phyloP scores from a whole-genome alignment of 2,113 vertebrate species.

The Nothocercus julius region DNA sequence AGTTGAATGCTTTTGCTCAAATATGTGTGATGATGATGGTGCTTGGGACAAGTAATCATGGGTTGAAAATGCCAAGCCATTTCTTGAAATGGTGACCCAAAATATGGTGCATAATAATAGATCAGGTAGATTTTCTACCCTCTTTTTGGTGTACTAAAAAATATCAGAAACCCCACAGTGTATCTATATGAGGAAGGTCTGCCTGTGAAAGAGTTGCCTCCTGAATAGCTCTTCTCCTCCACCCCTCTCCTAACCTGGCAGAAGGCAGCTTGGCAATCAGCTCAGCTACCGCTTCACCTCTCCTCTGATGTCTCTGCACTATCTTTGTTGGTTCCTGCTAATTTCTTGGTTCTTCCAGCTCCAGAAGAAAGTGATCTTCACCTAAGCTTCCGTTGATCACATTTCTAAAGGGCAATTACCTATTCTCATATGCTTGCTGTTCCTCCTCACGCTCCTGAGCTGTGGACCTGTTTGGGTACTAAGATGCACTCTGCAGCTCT shows the following conservation, averaged over 20 bases:
- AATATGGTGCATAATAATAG: not conserved
- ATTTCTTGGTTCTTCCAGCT: slow-evolving; percentile 63
- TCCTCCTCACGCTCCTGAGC: not conserved
- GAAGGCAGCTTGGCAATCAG: slow-evolving; percentile 6
- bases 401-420: slow-evolving; percentile 42
- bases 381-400: slow-evolving; percentile 50
- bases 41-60: not conserved
- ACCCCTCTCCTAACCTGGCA: not conserved
- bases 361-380: slow-evolving; percentile 57
- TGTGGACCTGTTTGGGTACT: not conserved
- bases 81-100: not conserved
- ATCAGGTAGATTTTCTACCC: not conserved
- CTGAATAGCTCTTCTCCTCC: not conserved
- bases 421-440: slow-evolving; percentile 25
- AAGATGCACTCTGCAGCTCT: not conserved
- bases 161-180: accelerated
- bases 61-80: not conserved
- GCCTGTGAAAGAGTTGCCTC: not conserved
- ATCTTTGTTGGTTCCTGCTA: slow-evolving; percentile 46
- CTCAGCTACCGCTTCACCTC: slow-evolving; percentile 48
- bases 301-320: slow-evolving; percentile 56
- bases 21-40: not conserved
- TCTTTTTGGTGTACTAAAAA: not conserved
- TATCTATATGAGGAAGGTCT: not conserved
- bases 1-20: not conserved